Conservation (phyloP, 1,140 invertebrate genomes). For the Ectropis grisescens region DNA sequence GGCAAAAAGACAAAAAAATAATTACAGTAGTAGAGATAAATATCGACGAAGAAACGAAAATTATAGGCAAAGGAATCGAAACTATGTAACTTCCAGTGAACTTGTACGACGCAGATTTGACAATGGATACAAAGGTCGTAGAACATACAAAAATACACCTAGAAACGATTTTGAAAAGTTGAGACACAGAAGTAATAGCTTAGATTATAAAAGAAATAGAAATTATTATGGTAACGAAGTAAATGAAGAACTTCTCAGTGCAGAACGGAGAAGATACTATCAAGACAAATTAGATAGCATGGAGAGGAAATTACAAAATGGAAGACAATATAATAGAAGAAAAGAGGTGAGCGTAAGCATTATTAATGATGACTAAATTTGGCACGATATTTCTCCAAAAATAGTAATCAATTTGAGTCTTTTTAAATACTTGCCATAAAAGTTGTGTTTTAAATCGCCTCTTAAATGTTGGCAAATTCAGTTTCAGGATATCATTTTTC, state of each 20-base stretch:
- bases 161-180: not conserved
- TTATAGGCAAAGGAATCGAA: too few species aligned
- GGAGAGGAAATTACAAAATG: conserved; percentile 18
- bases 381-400: too few species aligned
- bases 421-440: too few species aligned
- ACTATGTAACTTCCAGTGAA: too few species aligned
- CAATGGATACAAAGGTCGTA: not conserved
- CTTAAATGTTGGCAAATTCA: too few species aligned
- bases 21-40: not conserved
- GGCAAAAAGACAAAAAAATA: not conserved
- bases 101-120: not conserved
- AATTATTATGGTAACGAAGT: too few species aligned
- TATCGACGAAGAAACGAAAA: not conserved
- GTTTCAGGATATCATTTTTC: too few species aligned
- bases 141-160: not conserved
- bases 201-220: conserved; percentile 2
- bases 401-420: too few species aligned
- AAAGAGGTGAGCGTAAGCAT: too few species aligned
- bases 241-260: conserved; percentile 13
- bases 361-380: too few species aligned
- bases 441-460: too few species aligned
- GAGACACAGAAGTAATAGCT: not conserved
- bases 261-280: conserved; percentile 29
- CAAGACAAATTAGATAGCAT: conserved; percentile 31
- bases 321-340: too few species aligned